Evolutionary conservation across 30 jellyfish, hydroid and myxozoan species (phyloP).

Genomic region (Catostylus mosaicus): DNA sequence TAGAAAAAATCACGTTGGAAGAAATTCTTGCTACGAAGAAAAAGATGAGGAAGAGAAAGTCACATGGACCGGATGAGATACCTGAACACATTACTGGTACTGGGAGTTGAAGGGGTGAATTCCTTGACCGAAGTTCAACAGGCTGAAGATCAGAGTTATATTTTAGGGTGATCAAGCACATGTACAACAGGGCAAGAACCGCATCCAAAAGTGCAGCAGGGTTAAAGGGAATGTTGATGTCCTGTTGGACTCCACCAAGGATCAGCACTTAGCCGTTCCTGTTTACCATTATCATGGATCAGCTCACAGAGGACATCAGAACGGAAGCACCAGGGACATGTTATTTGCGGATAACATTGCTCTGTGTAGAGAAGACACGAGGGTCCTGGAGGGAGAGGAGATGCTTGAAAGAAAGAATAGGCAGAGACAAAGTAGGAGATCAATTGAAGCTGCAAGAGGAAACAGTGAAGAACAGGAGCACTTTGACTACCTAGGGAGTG

Average conservation of each 20-base stretch:
- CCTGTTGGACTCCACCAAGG: too few species aligned
- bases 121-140: not conserved
- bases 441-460: not conserved
- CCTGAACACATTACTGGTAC: not conserved
- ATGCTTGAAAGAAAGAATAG: not conserved
- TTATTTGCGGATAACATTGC: not conserved
- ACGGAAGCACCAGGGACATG: conserved; percentile 15
- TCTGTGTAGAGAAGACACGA: not conserved
- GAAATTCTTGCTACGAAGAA: too few species aligned
- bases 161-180: not conserved
- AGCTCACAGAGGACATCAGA: conserved; percentile 22
- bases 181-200: not conserved
- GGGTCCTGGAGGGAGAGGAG: not conserved
- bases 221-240: too few species aligned
- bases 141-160: not conserved
- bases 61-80: too few species aligned
- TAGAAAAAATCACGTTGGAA: too few species aligned
- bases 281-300: not conserved
- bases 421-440: not conserved
- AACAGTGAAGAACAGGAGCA: not conserved
- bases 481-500: conserved; percentile 1
- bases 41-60: too few species aligned
- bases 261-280: not conserved
- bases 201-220: conserved; percentile 20
- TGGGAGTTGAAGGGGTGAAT: not conserved